Evolutionary conservation across 2,113 vertebrate species (phyloP).

Genomic region (Aspiorhynchus laticeps): DNA sequence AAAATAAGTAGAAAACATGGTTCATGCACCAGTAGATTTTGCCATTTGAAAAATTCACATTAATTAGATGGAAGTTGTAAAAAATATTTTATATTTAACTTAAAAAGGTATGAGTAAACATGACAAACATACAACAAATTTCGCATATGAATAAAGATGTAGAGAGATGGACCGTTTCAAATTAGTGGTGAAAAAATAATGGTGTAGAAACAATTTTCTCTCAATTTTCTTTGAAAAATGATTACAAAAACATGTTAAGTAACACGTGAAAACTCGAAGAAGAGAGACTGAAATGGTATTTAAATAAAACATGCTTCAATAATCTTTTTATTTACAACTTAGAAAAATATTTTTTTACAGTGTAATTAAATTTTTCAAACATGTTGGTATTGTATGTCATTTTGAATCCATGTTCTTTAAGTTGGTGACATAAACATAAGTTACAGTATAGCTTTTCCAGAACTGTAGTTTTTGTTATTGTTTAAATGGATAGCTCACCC

Average conservation of each 20-base stretch:
- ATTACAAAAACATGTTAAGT: no score
- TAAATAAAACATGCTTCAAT: no score
- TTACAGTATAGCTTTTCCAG: not conserved
- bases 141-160: not conserved
- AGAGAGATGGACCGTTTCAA: not conserved
- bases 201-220: no score
- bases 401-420: not conserved
- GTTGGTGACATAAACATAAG: not conserved
- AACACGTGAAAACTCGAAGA: no score
- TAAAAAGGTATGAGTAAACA: not conserved
- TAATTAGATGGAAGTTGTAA: not conserved
- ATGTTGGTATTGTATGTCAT: not conserved
- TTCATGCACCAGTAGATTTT: not conserved
- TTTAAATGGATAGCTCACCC: no score
- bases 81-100: not conserved
- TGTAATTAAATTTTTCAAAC: not conserved
- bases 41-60: not conserved
- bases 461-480: not conserved
- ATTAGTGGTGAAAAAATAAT: no score
- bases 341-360: no score
- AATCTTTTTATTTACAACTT: no score
- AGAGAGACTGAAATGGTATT: no score
- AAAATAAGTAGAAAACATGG: not conserved
- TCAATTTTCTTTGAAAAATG: no score
- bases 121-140: not conserved